Conservation (phyloP, 2,888 invertebrate species). For the Tipula lateralis region DNA sequence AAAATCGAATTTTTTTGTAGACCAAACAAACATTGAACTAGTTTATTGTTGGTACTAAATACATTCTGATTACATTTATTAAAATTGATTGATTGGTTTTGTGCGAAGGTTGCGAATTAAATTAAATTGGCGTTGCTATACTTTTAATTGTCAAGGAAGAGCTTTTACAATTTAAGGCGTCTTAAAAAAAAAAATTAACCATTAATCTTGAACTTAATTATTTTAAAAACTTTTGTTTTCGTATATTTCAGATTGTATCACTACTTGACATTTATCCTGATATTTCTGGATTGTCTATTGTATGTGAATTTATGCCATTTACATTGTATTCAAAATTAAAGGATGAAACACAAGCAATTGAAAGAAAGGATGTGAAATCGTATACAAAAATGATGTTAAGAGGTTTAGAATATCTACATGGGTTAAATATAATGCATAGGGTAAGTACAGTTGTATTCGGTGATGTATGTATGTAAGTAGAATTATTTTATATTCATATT, state of each 20-base stretch:
- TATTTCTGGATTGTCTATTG: constrained; percentile 81
- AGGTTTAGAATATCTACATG: constrained; percentile 85
- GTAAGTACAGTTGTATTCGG: constrained; percentile 51
- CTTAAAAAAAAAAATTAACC: constrained; percentile 26
- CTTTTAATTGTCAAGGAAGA: background rate
- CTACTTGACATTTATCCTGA: constrained; percentile 86
- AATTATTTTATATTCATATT: background rate
- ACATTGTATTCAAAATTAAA: constrained; percentile 75
- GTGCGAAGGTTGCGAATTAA: background rate
- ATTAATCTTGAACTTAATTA: background rate
- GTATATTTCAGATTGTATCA: constrained; percentile 66
- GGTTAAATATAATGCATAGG: constrained; percentile 86
- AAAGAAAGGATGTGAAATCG: constrained; percentile 70
- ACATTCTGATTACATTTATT: background rate
- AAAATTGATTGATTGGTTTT: background rate
- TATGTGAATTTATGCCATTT: constrained; percentile 91
- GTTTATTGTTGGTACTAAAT: background rate
- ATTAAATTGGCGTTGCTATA: background rate
- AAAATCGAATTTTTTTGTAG: background rate
- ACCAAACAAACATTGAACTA: background rate
- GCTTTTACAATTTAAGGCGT: background rate
- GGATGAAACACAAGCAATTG: constrained; percentile 63
- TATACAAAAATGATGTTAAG: constrained; percentile 86
- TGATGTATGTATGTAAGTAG: background rate
- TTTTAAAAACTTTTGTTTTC: constrained; percentile 32